A percentile compares a stretch with the other conserved stretches of the same genome.
These are phyloP conservation scores for Eubasilissa regina DNA, from an alignment of 1,140 invertebrate genomes.

Conservation along the genomic window DNA sequence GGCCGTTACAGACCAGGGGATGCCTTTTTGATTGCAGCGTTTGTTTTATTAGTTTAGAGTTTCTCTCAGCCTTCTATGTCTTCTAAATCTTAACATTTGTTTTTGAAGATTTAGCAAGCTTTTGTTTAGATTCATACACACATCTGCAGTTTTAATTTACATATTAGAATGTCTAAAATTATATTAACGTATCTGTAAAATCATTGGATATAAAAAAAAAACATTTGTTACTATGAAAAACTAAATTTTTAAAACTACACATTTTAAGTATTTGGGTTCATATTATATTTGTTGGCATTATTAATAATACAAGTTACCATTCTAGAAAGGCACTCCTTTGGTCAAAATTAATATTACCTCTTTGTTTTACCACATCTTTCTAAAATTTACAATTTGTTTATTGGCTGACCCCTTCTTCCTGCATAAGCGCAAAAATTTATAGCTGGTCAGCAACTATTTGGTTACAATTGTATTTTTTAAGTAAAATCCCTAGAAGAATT, in stretches of 20 bases:
- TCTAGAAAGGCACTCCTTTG: conserved; percentile 50
- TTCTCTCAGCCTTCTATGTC: too few relatives aligned
- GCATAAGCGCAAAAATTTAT: conserved; percentile 36
- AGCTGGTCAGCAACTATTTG: neutral
- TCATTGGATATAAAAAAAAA: neutral
- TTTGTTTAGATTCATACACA: too few relatives aligned
- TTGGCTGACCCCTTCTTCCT: conserved; percentile 25
- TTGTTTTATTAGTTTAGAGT: neutral
- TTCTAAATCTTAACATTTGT: too few relatives aligned
- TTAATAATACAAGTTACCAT: neutral
- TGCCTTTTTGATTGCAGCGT: conserved; percentile 42
- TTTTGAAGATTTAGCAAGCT: too few relatives aligned
- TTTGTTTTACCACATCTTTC: conserved; percentile 6
- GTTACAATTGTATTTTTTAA: too few relatives aligned
- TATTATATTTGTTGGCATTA: too few relatives aligned
- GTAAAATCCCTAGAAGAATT: too few relatives aligned
- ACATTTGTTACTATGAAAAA: neutral
- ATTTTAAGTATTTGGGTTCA: too few relatives aligned
- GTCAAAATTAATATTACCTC: conserved; percentile 32
- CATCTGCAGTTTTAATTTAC: too few relatives aligned
- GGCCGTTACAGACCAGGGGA: conserved; percentile 41
- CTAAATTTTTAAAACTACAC: too few relatives aligned
- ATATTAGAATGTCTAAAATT: too few relatives aligned
- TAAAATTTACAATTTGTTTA: neutral
- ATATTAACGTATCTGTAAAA: too few relatives aligned